These are phyloP conservation scores for Trilocha varians DNA, from an alignment of 2,888 invertebrate genomes.

Conservation along the genomic window DNA sequence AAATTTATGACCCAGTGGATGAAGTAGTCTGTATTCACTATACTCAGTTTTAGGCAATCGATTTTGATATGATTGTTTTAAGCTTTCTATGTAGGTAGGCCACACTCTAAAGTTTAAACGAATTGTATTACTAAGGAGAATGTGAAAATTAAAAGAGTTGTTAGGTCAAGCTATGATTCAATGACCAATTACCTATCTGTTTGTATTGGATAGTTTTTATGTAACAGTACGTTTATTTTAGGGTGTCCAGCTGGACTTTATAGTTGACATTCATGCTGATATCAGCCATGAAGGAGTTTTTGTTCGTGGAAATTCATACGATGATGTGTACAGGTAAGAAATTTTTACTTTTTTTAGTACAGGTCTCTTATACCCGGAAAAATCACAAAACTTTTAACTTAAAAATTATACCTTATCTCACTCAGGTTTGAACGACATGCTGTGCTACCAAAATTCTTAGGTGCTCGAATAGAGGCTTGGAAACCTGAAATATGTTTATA, in stretches of 20 bases:
- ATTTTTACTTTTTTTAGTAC: too few species aligned
- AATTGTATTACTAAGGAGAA: too few species aligned
- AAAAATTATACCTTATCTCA: constrained; percentile 1
- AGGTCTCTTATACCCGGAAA: too few species aligned
- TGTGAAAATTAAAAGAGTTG: too few species aligned
- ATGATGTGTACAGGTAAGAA: constrained; percentile 89
- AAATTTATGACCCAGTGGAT: too few species aligned
- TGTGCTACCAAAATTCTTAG: constrained; percentile 93
- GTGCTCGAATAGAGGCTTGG: constrained; percentile 92
- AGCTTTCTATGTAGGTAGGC: too few species aligned
- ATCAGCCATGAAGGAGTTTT: constrained; percentile 94
- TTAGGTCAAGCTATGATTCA: too few species aligned
- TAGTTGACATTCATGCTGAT: constrained; percentile 96
- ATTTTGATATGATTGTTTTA: too few species aligned
- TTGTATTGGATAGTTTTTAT: neutral
- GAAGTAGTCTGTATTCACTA: too few species aligned
- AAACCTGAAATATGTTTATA: constrained; percentile 89
- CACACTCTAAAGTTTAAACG: too few species aligned
- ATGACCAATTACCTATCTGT: too few species aligned
- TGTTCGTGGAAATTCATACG: constrained; percentile 94
- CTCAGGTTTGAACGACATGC: constrained; percentile 94
- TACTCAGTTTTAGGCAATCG: too few species aligned
- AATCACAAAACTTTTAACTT: neutral
- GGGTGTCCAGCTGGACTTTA: constrained; percentile 86
- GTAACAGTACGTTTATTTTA: constrained; percentile 34